phyloP scores from a whole-genome alignment of 2,113 vertebrate species.

The Bambusicola thoracicus region DNA sequence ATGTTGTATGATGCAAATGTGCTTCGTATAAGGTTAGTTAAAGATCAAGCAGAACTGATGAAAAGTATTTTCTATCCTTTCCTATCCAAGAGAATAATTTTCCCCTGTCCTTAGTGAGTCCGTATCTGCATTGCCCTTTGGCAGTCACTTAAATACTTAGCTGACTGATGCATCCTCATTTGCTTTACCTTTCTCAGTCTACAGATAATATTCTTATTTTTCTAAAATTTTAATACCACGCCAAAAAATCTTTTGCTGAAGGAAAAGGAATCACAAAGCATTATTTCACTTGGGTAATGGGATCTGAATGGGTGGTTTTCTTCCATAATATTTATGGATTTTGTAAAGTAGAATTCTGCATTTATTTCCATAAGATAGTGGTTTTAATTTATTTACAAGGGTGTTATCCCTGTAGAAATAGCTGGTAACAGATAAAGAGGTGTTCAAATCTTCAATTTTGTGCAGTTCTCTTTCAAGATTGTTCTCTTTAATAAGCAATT shows the following conservation, averaged over 20 bases:
- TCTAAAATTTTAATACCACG: background rate
- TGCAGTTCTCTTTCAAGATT: background rate
- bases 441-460: background rate
- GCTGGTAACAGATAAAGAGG: background rate
- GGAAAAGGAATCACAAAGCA: background rate
- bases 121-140: background rate
- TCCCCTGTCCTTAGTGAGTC: background rate
- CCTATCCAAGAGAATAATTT: background rate
- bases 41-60: background rate
- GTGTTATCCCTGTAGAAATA: background rate
- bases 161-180: background rate
- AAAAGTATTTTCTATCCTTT: background rate
- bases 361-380: background rate
- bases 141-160: background rate
- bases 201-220: background rate
- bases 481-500: background rate
- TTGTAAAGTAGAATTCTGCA: background rate
- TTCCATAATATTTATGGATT: background rate
- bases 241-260: background rate
- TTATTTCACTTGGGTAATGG: background rate
- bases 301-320: background rate
- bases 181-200: background rate
- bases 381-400: background rate
- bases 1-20: background rate
- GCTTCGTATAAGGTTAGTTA: background rate